Evolutionary conservation across 2,888 invertebrate species (phyloP).

Genomic region (Cremastinae sp.): DNA sequence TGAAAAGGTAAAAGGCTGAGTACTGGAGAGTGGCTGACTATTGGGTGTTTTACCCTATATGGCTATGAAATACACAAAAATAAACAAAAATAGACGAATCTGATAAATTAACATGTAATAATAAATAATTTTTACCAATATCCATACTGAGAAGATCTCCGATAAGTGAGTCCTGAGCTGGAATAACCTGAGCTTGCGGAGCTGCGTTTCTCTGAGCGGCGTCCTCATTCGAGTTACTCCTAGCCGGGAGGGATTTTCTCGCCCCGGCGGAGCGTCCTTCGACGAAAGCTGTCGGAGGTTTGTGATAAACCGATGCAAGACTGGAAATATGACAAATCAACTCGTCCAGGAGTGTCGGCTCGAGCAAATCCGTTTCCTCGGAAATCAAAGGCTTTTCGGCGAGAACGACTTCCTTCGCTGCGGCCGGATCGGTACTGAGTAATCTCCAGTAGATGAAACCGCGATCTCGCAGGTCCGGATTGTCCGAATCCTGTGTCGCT

Average conservation of each 20-base stretch:
- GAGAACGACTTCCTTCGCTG: constrained; percentile 98
- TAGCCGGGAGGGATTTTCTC: constrained; percentile 89
- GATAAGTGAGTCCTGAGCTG: constrained; percentile 94
- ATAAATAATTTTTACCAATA: constrained; percentile 89
- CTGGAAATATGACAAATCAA: constrained; percentile 99
- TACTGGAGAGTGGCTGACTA: too few species aligned
- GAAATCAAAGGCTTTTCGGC: constrained; percentile 99
- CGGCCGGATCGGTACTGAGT: constrained; percentile 98
- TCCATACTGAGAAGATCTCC: constrained; percentile 99
- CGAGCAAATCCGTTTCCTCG: constrained; percentile 98
- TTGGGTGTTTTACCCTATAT: too few species aligned
- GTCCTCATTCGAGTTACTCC: constrained; percentile 75
- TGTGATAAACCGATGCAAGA: constrained; percentile 98
- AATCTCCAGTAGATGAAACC: constrained; percentile 99
- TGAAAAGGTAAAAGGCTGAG: too few species aligned
- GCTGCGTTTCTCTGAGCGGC: constrained; percentile 69
- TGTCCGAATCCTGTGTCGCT: constrained; percentile 96
- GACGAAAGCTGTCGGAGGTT: constrained; percentile 99
- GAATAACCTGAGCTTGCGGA: constrained; percentile 83
- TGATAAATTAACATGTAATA: too few species aligned
- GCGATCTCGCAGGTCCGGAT: constrained; percentile 98
- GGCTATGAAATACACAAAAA: too few species aligned
- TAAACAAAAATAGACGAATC: too few species aligned
- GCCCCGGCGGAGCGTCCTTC: constrained; percentile 92
- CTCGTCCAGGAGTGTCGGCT: constrained; percentile 98